Percentiles rank a stretch among this genome's conserved stretches.
These are phyloP conservation scores for Coelogynopora nodosa DNA, from an alignment of 2,888 invertebrate genomes.

Conservation along the genomic window DNA sequence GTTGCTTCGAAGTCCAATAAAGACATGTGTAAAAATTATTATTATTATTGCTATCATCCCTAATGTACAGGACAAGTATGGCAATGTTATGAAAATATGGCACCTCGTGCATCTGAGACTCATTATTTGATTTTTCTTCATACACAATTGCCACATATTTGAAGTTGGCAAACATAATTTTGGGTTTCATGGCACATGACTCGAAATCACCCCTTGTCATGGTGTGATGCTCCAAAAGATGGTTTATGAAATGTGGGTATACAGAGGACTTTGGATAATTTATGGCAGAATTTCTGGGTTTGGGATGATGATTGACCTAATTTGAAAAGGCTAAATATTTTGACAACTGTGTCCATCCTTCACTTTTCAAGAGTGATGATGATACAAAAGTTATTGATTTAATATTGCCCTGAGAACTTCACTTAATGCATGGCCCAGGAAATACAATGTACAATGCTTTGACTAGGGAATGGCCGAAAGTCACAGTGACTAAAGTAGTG, in stretches of 20 bases:
- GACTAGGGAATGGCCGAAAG: not conserved
- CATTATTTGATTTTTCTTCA: too few relatives aligned
- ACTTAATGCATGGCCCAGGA: not conserved
- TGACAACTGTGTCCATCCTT: not conserved
- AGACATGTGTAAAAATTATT: too few relatives aligned
- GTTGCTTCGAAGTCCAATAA: too few relatives aligned
- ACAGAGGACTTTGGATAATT: not conserved
- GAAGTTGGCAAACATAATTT: too few relatives aligned
- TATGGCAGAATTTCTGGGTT: not conserved
- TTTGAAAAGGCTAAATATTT: not conserved
- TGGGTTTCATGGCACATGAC: too few relatives aligned
- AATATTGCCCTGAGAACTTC: not conserved
- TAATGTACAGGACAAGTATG: too few relatives aligned
- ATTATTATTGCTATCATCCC: too few relatives aligned
- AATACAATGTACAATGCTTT: not conserved
- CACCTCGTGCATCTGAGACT: too few relatives aligned
- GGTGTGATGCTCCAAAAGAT: too few relatives aligned
- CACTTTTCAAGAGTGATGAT: constrained; percentile 7
- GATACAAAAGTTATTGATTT: constrained; percentile 19
- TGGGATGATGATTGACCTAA: not conserved
- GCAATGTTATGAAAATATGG: too few relatives aligned
- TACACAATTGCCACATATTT: too few relatives aligned
- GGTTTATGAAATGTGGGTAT: not conserved
- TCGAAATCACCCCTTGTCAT: too few relatives aligned
- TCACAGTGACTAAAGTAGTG: not conserved